Evolutionary conservation across 2,888 invertebrate genomes (phyloP).

Genomic region (Melanophora roralis): DNA sequence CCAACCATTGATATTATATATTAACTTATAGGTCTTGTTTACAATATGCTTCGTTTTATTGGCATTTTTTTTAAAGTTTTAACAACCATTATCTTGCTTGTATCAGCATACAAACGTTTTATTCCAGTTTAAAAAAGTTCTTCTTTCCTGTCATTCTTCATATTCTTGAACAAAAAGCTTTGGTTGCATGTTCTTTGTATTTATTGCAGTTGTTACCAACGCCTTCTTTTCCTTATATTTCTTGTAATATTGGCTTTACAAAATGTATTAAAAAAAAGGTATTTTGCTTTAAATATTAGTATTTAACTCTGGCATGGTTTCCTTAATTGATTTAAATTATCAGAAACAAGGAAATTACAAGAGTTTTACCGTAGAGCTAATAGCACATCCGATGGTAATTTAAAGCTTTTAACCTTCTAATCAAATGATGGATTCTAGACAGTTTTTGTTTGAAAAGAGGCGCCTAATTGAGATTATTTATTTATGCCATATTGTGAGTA

Average conservation of each 20-base stretch:
- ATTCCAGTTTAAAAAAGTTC: conserved; percentile 48
- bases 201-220: conserved; percentile 8
- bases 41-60: conserved; percentile 10
- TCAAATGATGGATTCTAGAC: neutral
- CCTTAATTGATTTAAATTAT: conserved; percentile 22
- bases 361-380: neutral
- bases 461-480: too few relatives aligned
- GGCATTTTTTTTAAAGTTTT: neutral
- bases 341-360: conserved; percentile 23
- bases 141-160: neutral
- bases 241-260: conserved; percentile 5
- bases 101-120: conserved; percentile 27
- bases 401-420: neutral
- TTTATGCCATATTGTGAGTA: too few relatives aligned
- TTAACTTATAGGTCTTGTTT: conserved; percentile 28
- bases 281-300: neutral
- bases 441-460: too few relatives aligned
- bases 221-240: conserved; percentile 15
- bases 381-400: neutral
- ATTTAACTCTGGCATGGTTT: neutral
- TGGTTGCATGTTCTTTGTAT: neutral
- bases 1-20: conserved; percentile 29
- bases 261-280: neutral
- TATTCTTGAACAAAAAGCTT: neutral
- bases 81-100: conserved; percentile 6